Conservation (phyloP, 2,797 vertebrate species). For the Sylvia borin region DNA sequence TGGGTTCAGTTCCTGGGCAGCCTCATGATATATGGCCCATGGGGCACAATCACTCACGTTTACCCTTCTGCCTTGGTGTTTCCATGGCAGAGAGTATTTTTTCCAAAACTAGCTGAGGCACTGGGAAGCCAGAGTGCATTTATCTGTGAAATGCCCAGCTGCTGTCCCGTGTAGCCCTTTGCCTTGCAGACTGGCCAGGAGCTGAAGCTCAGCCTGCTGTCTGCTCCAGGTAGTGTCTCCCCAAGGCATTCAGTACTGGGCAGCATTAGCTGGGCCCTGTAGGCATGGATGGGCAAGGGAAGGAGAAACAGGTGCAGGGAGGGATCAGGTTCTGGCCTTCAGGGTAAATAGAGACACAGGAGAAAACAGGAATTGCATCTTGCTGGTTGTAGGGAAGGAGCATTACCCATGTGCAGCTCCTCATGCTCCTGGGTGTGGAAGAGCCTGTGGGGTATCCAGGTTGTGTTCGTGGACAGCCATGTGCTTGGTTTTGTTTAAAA, state of each 20-base stretch:
- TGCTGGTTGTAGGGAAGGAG: not conserved
- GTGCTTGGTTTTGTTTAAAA: not conserved
- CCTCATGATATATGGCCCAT: not conserved
- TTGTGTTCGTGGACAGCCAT: not conserved
- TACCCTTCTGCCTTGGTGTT: not conserved
- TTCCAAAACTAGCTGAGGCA: not conserved
- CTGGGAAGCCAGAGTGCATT: not conserved
- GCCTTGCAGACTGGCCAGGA: not conserved
- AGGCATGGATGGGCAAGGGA: not conserved
- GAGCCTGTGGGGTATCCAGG: not conserved
- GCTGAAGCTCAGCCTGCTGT: not conserved
- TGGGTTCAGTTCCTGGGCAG: not conserved
- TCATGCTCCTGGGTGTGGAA: not conserved
- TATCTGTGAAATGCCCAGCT: not conserved
- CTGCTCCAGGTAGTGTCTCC: not conserved
- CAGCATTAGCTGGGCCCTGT: rapidly evolving
- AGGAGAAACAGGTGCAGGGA: not conserved
- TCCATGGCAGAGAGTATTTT: not conserved
- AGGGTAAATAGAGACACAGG: not conserved
- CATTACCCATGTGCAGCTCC: not conserved
- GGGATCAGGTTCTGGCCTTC: not conserved
- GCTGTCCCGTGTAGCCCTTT: not conserved
- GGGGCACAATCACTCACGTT: not conserved
- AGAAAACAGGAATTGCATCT: not conserved
- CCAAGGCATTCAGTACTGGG: not conserved